Evolutionary conservation across 2,113 vertebrate species (phyloP).

Genomic region (Hyaena hyaena): DNA sequence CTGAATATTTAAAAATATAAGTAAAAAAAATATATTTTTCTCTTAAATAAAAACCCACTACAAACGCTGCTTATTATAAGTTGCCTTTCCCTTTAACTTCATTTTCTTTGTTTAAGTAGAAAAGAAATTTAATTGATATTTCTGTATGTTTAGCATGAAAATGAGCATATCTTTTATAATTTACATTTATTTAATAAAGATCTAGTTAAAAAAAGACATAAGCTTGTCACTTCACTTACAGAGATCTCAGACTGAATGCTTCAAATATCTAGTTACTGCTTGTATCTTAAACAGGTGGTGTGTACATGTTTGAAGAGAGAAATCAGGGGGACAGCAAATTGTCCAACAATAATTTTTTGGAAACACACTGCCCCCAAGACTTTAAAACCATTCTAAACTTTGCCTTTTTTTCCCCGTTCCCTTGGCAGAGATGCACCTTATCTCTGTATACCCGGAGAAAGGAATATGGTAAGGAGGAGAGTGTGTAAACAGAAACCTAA

Average conservation of each 20-base stretch:
- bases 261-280: background rate
- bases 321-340: background rate
- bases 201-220: slow-evolving; percentile 37
- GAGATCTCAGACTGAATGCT: background rate
- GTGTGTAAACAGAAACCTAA: background rate
- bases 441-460: background rate
- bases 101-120: slow-evolving; percentile 43
- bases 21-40: slow-evolving; percentile 6
- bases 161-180: slow-evolving; percentile 54
- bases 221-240: background rate
- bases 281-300: background rate
- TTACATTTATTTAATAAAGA: slow-evolving; percentile 69
- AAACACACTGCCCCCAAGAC: background rate
- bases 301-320: background rate
- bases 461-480: background rate
- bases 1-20: slow-evolving; percentile 31
- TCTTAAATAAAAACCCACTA: background rate
- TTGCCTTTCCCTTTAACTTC: background rate
- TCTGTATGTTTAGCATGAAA: slow-evolving; percentile 64
- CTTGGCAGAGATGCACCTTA: background rate
- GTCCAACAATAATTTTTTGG: background rate
- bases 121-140: slow-evolving; percentile 34
- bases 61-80: slow-evolving; percentile 33
- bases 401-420: no score
- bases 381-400: background rate